Base-by-base conservation (phyloP, 2,888 invertebrate genomes). In the Drosophila pegasa region DNA sequence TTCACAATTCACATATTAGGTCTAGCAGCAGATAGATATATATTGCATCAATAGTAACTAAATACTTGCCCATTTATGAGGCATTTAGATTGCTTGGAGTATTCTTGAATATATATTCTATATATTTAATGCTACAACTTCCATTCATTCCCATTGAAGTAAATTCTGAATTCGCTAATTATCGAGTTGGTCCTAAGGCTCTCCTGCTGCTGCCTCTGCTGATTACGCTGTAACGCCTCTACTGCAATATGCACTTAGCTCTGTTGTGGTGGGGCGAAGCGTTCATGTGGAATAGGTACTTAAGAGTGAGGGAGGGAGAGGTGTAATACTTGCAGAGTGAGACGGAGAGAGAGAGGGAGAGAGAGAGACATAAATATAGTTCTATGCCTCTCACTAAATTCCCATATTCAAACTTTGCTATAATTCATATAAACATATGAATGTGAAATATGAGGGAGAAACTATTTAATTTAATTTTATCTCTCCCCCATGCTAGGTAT, bases 141-240 rank as follows among this genome's bases (percentile, higher is more conserved):
- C 0, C 27, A 6, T 27, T 7, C 27, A 27, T 8, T 43, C 9
- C 12, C n/a, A 43, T 29, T 54, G 10, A n/a, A 45, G 43, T 16
- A 29, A 41, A 33, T 33, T 10, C 14, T 18, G 27, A 25, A 25
- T 18, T 31, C 12, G 22, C 20, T 22, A 22, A 41, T 31, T 41
- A 54, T 6, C 6, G 16, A 20, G 16, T 10, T 37, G 14, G 9
- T 22, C 4, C 8, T 0, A 20, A 22, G 12, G 16, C 27, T 33
- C 37, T 40, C 9, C 22, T 18, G 10, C 16, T 51, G 10, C 35
- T 43, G 27, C 9, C 27, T 18, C n/a, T 33, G 16, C 65, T 80
- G 75, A 78, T 82, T 83, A 71, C 61, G 76, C 75, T 68, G 51
- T 60, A 62, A 80, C 85, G 80, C 85, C 80, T 82, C 38, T 47